phyloP scores from a whole-genome alignment of 2,888 invertebrate species.

The Chromoteleia sp. region DNA sequence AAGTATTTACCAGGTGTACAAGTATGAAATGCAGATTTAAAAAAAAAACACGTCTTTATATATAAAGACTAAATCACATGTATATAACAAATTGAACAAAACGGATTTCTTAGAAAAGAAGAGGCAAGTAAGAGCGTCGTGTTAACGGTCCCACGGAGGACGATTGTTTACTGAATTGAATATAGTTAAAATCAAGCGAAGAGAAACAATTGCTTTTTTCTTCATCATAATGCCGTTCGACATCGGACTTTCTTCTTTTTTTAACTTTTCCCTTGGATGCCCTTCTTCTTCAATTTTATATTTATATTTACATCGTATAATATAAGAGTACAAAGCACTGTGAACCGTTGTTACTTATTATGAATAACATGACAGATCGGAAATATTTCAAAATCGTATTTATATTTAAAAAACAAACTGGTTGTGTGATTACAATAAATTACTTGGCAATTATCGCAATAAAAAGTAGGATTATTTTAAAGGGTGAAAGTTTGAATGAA shows the following conservation, averaged over 20 bases:
- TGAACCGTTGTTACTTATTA: neutral
- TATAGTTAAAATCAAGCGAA: constrained; percentile 52
- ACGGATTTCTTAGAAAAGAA: constrained; percentile 25
- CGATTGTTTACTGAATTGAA: constrained; percentile 63
- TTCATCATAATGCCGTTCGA: constrained; percentile 34
- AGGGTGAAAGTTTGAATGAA: constrained; percentile 75
- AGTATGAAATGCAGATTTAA: no score
- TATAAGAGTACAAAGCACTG: no score
- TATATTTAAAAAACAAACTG: neutral
- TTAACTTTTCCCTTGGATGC: neutral
- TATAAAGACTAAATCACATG: no score
- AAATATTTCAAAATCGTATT: no score
- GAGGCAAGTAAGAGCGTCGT: constrained; percentile 44
- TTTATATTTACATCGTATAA: constrained; percentile 34
- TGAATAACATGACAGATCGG: no score
- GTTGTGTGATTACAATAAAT: neutral
- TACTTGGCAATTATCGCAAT: constrained; percentile 11
- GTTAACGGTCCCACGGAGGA: constrained; percentile 61
- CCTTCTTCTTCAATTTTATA: neutral
- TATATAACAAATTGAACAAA: constrained; percentile 47
- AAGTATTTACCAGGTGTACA: no score
- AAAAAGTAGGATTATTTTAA: constrained; percentile 36
- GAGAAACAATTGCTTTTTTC: constrained; percentile 38
- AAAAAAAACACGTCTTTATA: no score
- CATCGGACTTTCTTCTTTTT: neutral